phyloP scores from a whole-genome alignment of 2,888 invertebrate genomes.

The Eupithecia subumbrata region DNA sequence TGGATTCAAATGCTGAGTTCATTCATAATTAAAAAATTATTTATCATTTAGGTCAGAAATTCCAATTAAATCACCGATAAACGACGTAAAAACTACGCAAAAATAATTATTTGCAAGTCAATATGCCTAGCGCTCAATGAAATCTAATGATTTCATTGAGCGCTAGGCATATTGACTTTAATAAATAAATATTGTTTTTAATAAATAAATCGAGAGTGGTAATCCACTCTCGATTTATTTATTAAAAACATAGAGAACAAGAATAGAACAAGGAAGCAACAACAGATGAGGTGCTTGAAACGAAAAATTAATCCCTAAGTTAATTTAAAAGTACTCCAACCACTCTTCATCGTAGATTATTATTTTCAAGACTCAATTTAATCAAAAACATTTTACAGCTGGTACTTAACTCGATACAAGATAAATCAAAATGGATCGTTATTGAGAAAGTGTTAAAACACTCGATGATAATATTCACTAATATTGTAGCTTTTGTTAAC shows the following conservation, averaged over 20 bases:
- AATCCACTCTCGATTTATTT: too few species aligned
- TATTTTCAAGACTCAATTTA: background rate
- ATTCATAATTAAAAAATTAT: too few species aligned
- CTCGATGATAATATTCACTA: background rate
- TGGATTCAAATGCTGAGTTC: too few species aligned
- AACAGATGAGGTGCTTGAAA: background rate
- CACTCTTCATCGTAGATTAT: background rate
- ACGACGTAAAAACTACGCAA: too few species aligned
- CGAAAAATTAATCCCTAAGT: background rate
- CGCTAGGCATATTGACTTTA: too few species aligned
- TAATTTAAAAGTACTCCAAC: background rate
- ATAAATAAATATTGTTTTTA: too few species aligned
- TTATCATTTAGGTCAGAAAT: too few species aligned
- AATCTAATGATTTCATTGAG: too few species aligned
- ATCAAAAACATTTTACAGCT: background rate
- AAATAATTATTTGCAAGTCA: too few species aligned
- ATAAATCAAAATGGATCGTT: slow-evolving; percentile 1
- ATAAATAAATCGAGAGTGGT: too few species aligned
- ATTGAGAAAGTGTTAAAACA: background rate
- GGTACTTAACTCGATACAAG: background rate
- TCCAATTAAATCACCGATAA: too few species aligned
- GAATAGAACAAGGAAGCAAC: background rate
- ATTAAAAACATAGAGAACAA: background rate
- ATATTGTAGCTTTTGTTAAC: background rate
- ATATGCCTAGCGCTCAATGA: too few species aligned